These are phyloP conservation scores for Antechinus stuartii DNA, from an alignment of 2,113 vertebrate genomes.

Conservation along the genomic window DNA sequence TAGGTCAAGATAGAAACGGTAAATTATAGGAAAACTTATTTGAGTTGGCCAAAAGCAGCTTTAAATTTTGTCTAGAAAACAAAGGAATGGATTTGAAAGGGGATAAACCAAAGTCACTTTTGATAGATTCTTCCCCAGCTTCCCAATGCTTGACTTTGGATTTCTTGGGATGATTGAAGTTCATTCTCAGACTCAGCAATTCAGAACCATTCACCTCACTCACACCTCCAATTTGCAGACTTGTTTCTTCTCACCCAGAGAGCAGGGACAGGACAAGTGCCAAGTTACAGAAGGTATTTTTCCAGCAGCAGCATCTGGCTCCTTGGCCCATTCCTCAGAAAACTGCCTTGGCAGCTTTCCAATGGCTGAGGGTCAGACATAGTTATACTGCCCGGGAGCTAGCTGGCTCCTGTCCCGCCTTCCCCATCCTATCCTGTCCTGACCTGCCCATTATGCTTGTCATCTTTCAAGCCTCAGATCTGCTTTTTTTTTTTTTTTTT, in stretches of 20 bases:
- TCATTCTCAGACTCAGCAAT: slow-evolving; percentile 57
- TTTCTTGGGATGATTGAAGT: slow-evolving; percentile 55
- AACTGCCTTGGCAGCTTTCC: slow-evolving; percentile 81
- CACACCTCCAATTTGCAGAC: slow-evolving; percentile 60
- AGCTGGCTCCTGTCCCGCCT: slow-evolving; percentile 67
- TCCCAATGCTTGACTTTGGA: slow-evolving; percentile 48
- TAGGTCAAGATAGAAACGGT: background rate
- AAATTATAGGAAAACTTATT: background rate
- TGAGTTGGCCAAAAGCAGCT: background rate
- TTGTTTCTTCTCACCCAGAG: slow-evolving; percentile 83
- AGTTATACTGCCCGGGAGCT: slow-evolving; percentile 67
- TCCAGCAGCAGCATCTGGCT: slow-evolving; percentile 75
- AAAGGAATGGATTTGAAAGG: slow-evolving; percentile 14
- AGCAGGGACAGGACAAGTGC: slow-evolving; percentile 85
- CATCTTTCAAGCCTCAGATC: slow-evolving; percentile 61
- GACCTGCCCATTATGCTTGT: background rate
- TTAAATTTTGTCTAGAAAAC: slow-evolving; percentile 28
- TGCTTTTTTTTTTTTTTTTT: slow-evolving; percentile 73
- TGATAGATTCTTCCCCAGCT: background rate
- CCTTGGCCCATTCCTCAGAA: slow-evolving; percentile 80
- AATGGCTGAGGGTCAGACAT: slow-evolving; percentile 82
- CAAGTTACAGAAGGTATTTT: slow-evolving; percentile 83
- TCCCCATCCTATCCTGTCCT: slow-evolving; percentile 66
- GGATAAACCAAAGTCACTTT: background rate
- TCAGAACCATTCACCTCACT: slow-evolving; percentile 72